Conservation (phyloP, 2,113 vertebrate genomes). For the Chrysemys picta region DNA sequence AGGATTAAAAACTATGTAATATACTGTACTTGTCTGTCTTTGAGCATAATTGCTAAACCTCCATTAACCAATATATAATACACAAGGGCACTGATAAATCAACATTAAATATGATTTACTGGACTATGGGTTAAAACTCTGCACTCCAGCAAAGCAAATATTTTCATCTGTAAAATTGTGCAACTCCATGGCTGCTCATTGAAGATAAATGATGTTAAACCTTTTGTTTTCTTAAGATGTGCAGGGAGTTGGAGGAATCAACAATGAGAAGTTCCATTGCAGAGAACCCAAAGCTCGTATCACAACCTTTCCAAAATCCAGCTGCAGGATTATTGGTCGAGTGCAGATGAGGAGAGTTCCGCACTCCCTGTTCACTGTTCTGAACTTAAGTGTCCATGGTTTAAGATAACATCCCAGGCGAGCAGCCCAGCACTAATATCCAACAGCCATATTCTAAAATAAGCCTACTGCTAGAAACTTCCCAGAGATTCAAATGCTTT, state of each 20-base stretch:
- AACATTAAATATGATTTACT: not conserved
- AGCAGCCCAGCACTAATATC: not conserved
- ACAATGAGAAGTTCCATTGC: not conserved
- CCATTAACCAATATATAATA: not conserved
- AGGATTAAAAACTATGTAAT: conserved; percentile 37
- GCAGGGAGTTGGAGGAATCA: not conserved
- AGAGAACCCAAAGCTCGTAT: not conserved
- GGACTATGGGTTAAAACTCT: not conserved
- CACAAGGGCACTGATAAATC: not conserved
- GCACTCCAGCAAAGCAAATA: conserved; percentile 31
- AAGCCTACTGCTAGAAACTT: not conserved
- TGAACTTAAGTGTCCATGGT: not conserved
- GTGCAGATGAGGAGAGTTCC: not conserved
- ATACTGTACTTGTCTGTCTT: conserved; percentile 8
- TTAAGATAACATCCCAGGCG: not conserved
- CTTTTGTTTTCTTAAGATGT: conserved; percentile 15
- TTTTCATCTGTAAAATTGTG: conserved; percentile 35
- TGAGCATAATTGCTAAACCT: conserved; percentile 18
- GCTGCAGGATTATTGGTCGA: not conserved
- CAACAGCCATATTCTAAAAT: not conserved
- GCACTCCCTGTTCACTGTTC: not conserved
- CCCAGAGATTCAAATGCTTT: not conserved
- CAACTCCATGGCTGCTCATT: not conserved
- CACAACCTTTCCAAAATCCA: conserved; percentile 22
- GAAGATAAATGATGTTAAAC: conserved; percentile 21